Percentiles rank a stretch among this genome's conserved stretches.
phyloP scores from a whole-genome alignment of 2,888 invertebrate species.

The Amblyjoppa fuscipennis region DNA sequence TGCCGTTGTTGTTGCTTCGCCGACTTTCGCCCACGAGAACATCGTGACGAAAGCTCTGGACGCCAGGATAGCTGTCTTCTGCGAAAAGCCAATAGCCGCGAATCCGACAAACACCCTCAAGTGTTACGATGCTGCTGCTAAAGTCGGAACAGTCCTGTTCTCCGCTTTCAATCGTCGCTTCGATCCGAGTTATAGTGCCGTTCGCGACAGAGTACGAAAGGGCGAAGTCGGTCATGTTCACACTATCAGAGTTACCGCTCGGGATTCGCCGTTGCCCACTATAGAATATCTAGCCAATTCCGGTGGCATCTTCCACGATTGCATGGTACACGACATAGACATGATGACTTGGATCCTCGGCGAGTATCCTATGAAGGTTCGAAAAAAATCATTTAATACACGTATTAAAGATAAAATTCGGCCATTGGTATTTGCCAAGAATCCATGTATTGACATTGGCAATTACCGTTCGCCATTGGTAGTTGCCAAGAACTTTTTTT shows the following conservation, averaged over 20 bases:
- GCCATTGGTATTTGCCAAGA: no score
- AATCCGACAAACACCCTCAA: slow-evolving; percentile 86
- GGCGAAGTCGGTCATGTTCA: slow-evolving; percentile 89
- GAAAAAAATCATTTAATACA: slow-evolving; percentile 64
- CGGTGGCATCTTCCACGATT: slow-evolving; percentile 90
- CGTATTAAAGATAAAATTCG: background rate
- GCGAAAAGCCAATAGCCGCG: slow-evolving; percentile 90
- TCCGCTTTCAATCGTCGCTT: slow-evolving; percentile 90
- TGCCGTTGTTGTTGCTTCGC: slow-evolving; percentile 87
- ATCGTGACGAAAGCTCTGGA: slow-evolving; percentile 87
- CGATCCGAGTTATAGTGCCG: slow-evolving; percentile 87
- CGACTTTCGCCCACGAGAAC: slow-evolving; percentile 87
- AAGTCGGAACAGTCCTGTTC: slow-evolving; percentile 87
- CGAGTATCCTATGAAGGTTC: slow-evolving; percentile 88
- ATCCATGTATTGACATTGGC: no score
- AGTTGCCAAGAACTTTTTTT: no score
- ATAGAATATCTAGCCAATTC: slow-evolving; percentile 88
- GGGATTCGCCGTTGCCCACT: slow-evolving; percentile 89
- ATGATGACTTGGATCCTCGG: slow-evolving; percentile 89
- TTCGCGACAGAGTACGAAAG: slow-evolving; percentile 86
- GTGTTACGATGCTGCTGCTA: slow-evolving; percentile 88
- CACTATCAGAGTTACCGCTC: slow-evolving; percentile 88
- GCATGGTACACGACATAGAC: slow-evolving; percentile 90
- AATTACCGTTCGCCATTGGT: no score
- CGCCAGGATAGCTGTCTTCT: slow-evolving; percentile 89